phyloP scores from a whole-genome alignment of 2,113 vertebrate species.

The Forbesichthys agassizii region DNA sequence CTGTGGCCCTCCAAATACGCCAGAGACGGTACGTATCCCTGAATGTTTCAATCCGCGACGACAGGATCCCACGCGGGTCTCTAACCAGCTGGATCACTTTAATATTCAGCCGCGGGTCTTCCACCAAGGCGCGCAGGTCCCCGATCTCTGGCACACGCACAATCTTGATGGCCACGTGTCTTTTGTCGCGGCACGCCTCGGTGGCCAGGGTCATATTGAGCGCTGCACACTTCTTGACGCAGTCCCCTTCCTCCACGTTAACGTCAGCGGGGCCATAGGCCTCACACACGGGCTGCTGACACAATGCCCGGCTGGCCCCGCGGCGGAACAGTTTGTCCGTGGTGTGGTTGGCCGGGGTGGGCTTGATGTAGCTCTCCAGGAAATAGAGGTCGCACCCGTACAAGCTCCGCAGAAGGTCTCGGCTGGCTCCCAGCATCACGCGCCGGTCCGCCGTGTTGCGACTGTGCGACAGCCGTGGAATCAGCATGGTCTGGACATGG shows the following conservation, averaged over 20 bases:
- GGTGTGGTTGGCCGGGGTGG: constrained; percentile 88
- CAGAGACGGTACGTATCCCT: constrained; percentile 93
- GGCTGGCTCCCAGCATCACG: constrained; percentile 91
- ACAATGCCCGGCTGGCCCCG: constrained; percentile 90
- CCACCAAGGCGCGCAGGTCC: constrained; percentile 88
- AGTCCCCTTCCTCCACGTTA: constrained; percentile 92
- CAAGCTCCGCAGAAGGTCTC: constrained; percentile 90
- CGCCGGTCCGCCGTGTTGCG: constrained; percentile 83
- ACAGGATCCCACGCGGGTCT: constrained; percentile 92
- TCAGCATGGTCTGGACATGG: constrained; percentile 90
- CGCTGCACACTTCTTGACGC: constrained; percentile 86
- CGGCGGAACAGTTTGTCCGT: constrained; percentile 91
- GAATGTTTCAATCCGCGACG: constrained; percentile 94
- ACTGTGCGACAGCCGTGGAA: constrained; percentile 88
- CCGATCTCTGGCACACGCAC: constrained; percentile 91
- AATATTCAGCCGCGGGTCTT: constrained; percentile 92
- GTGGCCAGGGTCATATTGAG: constrained; percentile 90
- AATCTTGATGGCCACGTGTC: constrained; percentile 91
- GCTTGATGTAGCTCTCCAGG: constrained; percentile 95
- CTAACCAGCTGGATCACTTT: constrained; percentile 96
- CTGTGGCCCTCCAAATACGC: constrained; percentile 95
- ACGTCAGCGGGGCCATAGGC: constrained; percentile 74
- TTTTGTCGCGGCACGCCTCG: constrained; percentile 85
- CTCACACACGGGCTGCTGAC: constrained; percentile 88
- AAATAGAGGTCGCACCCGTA: constrained; percentile 94